Evolutionary conservation across 2,888 invertebrate genomes (phyloP).

Genomic region (Pedicia rivosa): DNA sequence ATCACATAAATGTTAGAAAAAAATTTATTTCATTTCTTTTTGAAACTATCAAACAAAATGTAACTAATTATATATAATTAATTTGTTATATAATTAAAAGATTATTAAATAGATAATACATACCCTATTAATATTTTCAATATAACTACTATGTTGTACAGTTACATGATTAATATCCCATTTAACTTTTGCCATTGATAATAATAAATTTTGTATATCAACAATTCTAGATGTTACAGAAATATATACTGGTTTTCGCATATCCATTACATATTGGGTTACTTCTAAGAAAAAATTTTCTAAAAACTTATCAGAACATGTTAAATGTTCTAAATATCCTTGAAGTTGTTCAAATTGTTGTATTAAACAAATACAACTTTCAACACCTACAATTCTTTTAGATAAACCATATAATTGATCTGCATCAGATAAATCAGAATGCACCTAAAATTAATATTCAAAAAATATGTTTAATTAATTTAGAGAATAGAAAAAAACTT

Average conservation of each 20-base stretch:
- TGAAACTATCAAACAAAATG: too few relatives aligned
- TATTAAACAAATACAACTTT: constrained; percentile 80
- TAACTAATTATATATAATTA: too few relatives aligned
- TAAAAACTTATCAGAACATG: background rate
- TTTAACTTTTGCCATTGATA: constrained; percentile 81
- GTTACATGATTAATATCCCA: constrained; percentile 94
- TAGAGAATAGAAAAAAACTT: constrained; percentile 15
- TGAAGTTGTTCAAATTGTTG: constrained; percentile 74
- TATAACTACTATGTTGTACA: constrained; percentile 83
- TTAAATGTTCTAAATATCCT: constrained; percentile 66
- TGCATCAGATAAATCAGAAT: constrained; percentile 47
- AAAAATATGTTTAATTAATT: too few relatives aligned
- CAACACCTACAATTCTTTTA: constrained; percentile 80
- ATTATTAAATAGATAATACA: too few relatives aligned
- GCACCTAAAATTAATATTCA: constrained; percentile 28
- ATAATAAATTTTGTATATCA: constrained; percentile 56
- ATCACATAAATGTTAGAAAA: too few relatives aligned
- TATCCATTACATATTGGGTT: constrained; percentile 31
- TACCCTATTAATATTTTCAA: constrained; percentile 56
- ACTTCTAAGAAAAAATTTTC: background rate
- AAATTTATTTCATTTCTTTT: too few relatives aligned
- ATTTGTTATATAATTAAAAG: too few relatives aligned
- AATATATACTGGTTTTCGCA: constrained; percentile 76
- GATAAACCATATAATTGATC: constrained; percentile 67
- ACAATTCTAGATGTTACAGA: constrained; percentile 67